These are phyloP conservation scores for Apis florea DNA, from an alignment of 1,140 invertebrate genomes.

Conservation along the genomic window DNA sequence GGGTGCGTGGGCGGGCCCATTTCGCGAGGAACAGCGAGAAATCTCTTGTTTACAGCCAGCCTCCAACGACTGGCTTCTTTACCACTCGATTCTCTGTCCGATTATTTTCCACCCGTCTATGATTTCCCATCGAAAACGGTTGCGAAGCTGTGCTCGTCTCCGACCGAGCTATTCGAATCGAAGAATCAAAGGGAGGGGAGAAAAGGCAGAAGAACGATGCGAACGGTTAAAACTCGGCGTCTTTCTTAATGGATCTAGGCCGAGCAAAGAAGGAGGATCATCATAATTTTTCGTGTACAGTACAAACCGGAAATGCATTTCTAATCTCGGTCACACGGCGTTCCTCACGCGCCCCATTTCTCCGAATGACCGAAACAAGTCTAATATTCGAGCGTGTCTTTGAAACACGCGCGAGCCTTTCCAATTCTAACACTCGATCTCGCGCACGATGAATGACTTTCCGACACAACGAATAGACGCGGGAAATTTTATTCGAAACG, in stretches of 20 bases:
- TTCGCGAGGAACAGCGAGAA: conserved; percentile 62
- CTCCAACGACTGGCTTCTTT: conserved; percentile 39
- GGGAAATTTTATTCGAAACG: conserved; percentile 9
- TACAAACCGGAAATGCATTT: conserved; percentile 57
- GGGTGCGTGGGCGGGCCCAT: conserved; percentile 61
- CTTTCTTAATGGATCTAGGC: conserved; percentile 47
- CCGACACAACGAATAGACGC: not conserved
- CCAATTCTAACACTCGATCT: too few relatives aligned
- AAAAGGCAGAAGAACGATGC: conserved; percentile 51
- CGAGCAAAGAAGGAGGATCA: conserved; percentile 57
- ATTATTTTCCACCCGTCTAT: conserved; percentile 34
- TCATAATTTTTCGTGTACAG: conserved; percentile 58
- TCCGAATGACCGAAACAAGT: not conserved
- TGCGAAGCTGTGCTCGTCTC: not conserved
- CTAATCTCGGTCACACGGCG: conserved; percentile 48
- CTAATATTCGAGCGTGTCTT: not conserved
- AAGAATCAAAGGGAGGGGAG: not conserved
- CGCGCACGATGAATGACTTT: too few relatives aligned
- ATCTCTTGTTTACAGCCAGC: conserved; percentile 64
- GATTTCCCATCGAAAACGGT: too few relatives aligned
- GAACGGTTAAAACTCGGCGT: conserved; percentile 37
- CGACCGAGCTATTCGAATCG: not conserved
- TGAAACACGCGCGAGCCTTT: too few relatives aligned
- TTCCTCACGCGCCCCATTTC: conserved; percentile 47
- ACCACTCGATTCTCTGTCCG: conserved; percentile 21